These are phyloP conservation scores for Leptobrachium ailaonicum DNA, from an alignment of 2,113 vertebrate species.

Conservation along the genomic window DNA sequence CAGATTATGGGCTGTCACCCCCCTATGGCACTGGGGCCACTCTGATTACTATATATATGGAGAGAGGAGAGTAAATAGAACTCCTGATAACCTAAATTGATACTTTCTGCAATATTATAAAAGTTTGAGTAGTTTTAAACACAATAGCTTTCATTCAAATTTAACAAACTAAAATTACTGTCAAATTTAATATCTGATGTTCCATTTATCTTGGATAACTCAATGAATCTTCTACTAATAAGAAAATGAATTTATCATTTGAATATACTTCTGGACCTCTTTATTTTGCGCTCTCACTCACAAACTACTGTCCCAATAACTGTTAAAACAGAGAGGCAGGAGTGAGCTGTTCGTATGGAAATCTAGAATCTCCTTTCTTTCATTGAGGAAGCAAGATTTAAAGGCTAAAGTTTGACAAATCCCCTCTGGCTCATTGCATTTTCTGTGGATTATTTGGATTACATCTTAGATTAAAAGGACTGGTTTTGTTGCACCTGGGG, in stretches of 20 bases:
- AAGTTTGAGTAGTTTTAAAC: too few relatives aligned
- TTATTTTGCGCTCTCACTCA: slow-evolving; percentile 28
- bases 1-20: too few relatives aligned
- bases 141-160: too few relatives aligned
- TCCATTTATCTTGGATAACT: background rate
- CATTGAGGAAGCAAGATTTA: background rate
- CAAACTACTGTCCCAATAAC: background rate
- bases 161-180: too few relatives aligned
- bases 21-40: too few relatives aligned
- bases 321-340: background rate
- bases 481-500: background rate
- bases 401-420: background rate
- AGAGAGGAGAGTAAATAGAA: too few relatives aligned
- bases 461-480: background rate
- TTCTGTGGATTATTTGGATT: slow-evolving; percentile 35
- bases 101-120: too few relatives aligned
- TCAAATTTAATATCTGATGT: too few relatives aligned
- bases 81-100: too few relatives aligned
- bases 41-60: too few relatives aligned
- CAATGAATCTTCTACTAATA: slow-evolving; percentile 53
- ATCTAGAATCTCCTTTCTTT: background rate
- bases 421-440: slow-evolving; percentile 9
- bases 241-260: slow-evolving; percentile 59
- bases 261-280: slow-evolving; percentile 33
- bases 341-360: background rate